phyloP scores from a whole-genome alignment of 1,140 invertebrate genomes.

The Samia ricini region DNA sequence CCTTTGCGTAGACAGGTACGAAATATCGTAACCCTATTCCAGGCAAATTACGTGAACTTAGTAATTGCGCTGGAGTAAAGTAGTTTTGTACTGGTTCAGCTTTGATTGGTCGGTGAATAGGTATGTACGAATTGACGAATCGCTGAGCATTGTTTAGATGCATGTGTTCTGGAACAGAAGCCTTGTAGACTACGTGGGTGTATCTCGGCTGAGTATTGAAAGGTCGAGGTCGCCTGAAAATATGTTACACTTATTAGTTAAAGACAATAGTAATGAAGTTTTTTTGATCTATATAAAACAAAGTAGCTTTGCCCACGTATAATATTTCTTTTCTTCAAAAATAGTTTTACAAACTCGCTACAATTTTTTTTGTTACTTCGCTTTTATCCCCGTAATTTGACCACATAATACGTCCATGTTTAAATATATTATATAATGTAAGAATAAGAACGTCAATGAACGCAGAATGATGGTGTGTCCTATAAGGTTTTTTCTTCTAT shows the following conservation, averaged over 20 bases:
- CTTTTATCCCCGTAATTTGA: too few relatives aligned
- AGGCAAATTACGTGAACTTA: constrained; percentile 59
- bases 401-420: too few relatives aligned
- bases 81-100: constrained; percentile 35
- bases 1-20: constrained; percentile 42
- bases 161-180: constrained; percentile 27
- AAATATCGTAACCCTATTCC: constrained; percentile 64
- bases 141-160: constrained; percentile 57
- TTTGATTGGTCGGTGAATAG: constrained; percentile 37
- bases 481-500: too few relatives aligned
- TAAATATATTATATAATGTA: too few relatives aligned
- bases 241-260: constrained; percentile 15
- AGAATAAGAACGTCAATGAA: too few relatives aligned
- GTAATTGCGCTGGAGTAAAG: constrained; percentile 50
- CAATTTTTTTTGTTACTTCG: too few relatives aligned
- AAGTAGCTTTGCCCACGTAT: too few relatives aligned
- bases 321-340: too few relatives aligned
- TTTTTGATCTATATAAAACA: too few relatives aligned
- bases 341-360: too few relatives aligned
- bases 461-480: too few relatives aligned
- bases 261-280: constrained; percentile 9
- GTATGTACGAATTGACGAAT: constrained; percentile 65
- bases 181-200: constrained; percentile 58
- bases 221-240: constrained; percentile 55
- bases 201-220: constrained; percentile 66